Conservation (phyloP, 2,113 vertebrate genomes). For the Eublepharis macularius region DNA sequence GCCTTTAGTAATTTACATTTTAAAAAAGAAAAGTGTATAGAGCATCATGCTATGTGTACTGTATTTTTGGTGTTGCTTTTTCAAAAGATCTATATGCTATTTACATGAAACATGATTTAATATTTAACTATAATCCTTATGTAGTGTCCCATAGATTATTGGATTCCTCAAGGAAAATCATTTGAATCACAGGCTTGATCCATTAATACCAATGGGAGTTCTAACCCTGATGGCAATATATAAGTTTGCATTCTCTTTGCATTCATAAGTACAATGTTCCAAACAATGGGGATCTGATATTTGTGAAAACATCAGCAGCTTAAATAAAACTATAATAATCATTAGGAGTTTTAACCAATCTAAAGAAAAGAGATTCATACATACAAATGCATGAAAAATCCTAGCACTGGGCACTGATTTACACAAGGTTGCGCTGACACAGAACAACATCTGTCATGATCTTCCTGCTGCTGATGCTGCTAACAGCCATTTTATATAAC, state of each 20-base stretch:
- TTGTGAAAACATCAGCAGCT: neutral
- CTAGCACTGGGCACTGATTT: neutral
- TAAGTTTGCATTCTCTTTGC: neutral
- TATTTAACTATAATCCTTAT: slow-evolving; percentile 23
- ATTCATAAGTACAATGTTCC: neutral
- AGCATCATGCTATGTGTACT: neutral
- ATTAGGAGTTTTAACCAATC: neutral
- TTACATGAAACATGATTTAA: neutral
- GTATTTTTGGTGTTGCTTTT: slow-evolving; percentile 7
- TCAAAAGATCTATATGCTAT: neutral
- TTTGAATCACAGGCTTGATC: neutral
- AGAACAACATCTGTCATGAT: neutral
- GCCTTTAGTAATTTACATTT: neutral
- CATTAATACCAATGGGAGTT: neutral
- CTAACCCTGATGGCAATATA: neutral
- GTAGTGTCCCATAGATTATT: neutral
- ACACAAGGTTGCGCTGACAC: neutral
- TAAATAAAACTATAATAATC: neutral
- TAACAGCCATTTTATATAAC: neutral
- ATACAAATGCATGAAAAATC: neutral
- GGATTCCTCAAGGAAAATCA: slow-evolving; percentile 14
- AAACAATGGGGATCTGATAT: neutral
- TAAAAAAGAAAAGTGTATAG: slow-evolving; percentile 4
- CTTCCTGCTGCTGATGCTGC: neutral
- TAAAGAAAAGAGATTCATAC: neutral